Conservation (phyloP, 2,113 vertebrate genomes). For the Baryphthengus martii region DNA sequence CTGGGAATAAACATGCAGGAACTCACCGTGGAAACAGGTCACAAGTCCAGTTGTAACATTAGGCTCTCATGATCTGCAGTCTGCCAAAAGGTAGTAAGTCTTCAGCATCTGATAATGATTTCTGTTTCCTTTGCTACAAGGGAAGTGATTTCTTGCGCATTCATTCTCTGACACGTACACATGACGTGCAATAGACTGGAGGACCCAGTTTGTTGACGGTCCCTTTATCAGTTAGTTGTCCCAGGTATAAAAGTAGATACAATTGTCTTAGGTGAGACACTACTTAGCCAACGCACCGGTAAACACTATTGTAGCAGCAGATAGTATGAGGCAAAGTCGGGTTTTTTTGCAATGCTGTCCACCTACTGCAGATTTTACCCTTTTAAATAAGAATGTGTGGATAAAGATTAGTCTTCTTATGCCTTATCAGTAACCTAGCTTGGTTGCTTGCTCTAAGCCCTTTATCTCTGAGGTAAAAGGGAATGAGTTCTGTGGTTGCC, state of each 20-base stretch:
- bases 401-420: neutral
- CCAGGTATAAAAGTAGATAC: neutral
- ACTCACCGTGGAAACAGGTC: neutral
- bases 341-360: neutral
- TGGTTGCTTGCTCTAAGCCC: neutral
- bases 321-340: neutral
- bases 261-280: neutral
- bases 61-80: neutral
- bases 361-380: neutral
- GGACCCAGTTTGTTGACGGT: neutral
- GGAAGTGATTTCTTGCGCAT: neutral
- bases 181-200: neutral
- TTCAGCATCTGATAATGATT: neutral
- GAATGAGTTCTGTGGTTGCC: neutral
- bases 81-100: neutral
- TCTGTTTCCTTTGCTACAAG: neutral
- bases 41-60: neutral
- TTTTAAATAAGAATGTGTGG: neutral
- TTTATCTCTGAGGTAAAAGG: neutral
- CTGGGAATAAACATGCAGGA: neutral
- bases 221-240: neutral
- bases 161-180: neutral
- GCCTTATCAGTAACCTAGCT: fast-evolving
- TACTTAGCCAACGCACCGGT: neutral
- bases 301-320: neutral